phyloP scores from a whole-genome alignment of 2,888 invertebrate species.

The Spodoptera littoralis region DNA sequence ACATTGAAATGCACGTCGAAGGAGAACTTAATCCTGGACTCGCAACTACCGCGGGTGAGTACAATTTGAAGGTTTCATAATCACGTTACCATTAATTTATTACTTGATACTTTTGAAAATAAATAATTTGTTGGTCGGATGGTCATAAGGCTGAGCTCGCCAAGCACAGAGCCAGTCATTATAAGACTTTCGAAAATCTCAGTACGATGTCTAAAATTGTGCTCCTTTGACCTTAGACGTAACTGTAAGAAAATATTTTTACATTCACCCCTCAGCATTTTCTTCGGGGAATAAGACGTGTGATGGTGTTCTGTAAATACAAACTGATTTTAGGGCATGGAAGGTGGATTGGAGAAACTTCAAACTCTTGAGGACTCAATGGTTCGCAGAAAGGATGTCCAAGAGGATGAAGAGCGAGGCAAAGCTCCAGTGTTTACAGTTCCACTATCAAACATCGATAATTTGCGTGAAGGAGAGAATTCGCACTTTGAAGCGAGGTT shows the following conservation, averaged over 20 bases:
- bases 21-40: slow-evolving; percentile 96
- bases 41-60: slow-evolving; percentile 95
- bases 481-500: slow-evolving; percentile 97
- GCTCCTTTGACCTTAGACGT: no score
- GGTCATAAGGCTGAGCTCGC: no score
- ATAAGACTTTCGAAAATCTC: no score
- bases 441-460: slow-evolving; percentile 95
- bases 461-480: slow-evolving; percentile 96
- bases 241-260: no score
- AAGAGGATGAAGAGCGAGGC: slow-evolving; percentile 92
- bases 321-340: slow-evolving; percentile 92
- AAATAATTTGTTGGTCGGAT: no score
- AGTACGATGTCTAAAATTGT: no score
- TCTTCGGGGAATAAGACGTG: background rate
- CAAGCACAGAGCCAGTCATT: no score
- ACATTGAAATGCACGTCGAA: slow-evolving; percentile 96
- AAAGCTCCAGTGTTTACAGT: slow-evolving; percentile 97
- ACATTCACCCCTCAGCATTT: background rate
- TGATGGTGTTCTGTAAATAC: background rate
- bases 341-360: slow-evolving; percentile 97
- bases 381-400: slow-evolving; percentile 93
- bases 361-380: slow-evolving; percentile 97
- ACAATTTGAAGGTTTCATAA: background rate
- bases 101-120: no score
- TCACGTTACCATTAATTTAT: no score